Conservation (phyloP, 2,797 vertebrate genomes). For the Orientallactaga sibirica region DNA sequence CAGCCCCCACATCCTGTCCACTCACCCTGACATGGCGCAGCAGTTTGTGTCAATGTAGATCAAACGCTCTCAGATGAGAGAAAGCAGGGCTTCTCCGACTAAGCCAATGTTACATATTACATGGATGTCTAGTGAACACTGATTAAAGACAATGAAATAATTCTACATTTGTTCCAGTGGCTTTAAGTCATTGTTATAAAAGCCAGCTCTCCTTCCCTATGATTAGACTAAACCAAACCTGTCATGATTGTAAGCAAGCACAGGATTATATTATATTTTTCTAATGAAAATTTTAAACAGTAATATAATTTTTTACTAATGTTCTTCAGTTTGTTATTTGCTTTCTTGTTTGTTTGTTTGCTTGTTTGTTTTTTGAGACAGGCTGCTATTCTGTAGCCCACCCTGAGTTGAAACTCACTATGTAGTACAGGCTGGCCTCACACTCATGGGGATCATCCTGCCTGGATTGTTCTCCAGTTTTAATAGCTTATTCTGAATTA, state of each 20-base stretch:
- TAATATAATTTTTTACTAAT: neutral
- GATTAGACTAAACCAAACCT: neutral
- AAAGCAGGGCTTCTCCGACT: neutral
- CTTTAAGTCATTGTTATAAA: neutral
- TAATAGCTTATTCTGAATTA: too few species aligned
- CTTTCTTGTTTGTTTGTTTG: too few species aligned
- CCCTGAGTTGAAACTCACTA: too few species aligned
- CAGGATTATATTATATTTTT: neutral
- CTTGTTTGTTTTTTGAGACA: too few species aligned
- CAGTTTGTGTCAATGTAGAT: neutral
- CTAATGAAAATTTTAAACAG: neutral
- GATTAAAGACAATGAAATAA: neutral
- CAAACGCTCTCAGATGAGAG: neutral
- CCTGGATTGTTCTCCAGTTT: neutral
- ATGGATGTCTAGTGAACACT: neutral
- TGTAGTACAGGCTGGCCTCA: too few species aligned
- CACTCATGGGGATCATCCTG: neutral
- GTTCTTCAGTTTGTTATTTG: neutral
- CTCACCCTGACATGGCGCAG: too few species aligned
- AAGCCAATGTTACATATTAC: neutral
- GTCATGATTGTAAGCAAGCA: neutral
- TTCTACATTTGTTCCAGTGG: neutral
- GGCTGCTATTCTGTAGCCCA: too few species aligned
- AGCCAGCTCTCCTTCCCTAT: neutral
- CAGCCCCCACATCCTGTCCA: neutral